Conservation (phyloP, 2,888 invertebrate species). For the Allacma fusca region DNA sequence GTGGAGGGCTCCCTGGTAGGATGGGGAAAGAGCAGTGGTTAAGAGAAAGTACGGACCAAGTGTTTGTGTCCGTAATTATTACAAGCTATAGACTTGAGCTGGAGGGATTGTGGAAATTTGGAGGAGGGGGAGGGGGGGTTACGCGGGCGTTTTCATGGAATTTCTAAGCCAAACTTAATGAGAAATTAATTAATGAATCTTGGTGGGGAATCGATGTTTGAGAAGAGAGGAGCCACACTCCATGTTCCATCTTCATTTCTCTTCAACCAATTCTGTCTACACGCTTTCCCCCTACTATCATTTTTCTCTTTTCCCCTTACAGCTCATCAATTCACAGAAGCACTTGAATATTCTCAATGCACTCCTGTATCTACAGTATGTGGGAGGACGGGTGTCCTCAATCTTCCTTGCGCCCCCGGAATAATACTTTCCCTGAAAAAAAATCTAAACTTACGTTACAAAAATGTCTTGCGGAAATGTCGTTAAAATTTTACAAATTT, state of each 20-base stretch:
- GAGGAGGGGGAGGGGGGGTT: background rate
- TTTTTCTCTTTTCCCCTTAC: constrained; percentile 16
- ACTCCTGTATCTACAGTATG: no score
- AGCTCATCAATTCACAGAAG: background rate
- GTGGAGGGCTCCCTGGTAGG: background rate
- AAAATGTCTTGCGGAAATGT: no score
- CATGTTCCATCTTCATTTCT: constrained; percentile 21
- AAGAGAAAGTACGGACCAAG: no score
- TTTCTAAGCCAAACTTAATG: constrained; percentile 32
- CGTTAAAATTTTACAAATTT: no score
- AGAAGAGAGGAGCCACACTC: constrained; percentile 16
- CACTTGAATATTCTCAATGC: no score
- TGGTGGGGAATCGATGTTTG: constrained; percentile 36
- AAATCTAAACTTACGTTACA: no score
- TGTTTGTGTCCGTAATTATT: no score
- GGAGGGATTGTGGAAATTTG: background rate
- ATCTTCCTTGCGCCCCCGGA: no score
- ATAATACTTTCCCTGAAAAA: no score
- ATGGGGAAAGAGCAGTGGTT: background rate
- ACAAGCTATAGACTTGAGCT: background rate
- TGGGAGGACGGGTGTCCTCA: no score
- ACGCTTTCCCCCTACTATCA: background rate
- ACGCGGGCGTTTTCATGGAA: background rate
- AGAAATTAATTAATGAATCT: constrained; percentile 46
- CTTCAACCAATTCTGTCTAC: background rate